These are phyloP conservation scores for Alaudala cheleensis DNA, from an alignment of 2,113 vertebrate genomes.

Conservation along the genomic window DNA sequence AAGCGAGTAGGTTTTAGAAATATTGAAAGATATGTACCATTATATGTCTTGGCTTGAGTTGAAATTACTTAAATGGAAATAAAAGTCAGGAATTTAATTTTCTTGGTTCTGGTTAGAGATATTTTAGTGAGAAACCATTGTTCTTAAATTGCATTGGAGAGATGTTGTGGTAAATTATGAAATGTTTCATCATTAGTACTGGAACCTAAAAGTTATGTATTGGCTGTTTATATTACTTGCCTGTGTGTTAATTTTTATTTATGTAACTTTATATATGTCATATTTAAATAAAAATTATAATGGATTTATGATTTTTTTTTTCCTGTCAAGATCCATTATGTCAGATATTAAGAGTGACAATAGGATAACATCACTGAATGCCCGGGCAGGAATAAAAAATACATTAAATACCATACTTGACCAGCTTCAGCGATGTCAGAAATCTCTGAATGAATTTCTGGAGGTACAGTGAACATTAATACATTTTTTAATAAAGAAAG, in stretches of 20 bases:
- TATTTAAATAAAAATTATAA: neutral
- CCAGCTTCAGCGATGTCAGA: slow-evolving; percentile 97
- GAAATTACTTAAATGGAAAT: neutral
- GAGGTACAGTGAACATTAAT: slow-evolving; percentile 79
- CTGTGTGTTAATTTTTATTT: neutral
- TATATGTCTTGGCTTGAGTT: neutral
- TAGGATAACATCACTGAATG: slow-evolving; percentile 85
- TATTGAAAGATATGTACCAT: neutral
- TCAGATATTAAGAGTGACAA: slow-evolving; percentile 89
- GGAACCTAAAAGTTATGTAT: neutral
- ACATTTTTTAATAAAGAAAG: neutral
- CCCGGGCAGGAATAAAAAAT: slow-evolving; percentile 86
- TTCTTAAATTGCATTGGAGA: neutral
- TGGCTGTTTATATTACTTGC: neutral
- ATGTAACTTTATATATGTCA: neutral
- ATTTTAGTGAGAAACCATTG: neutral
- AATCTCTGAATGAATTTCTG: slow-evolving; percentile 95
- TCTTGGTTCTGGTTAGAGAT: neutral
- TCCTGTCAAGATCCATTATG: slow-evolving; percentile 85
- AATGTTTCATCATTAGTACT: neutral
- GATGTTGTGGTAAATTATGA: neutral
- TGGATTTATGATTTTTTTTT: neutral
- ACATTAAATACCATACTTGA: slow-evolving; percentile 88
- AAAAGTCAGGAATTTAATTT: neutral
- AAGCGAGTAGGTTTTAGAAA: neutral